These are phyloP conservation scores for Tragelaphus scriptus DNA, from an alignment of 2,113 vertebrate species.

Conservation along the genomic window DNA sequence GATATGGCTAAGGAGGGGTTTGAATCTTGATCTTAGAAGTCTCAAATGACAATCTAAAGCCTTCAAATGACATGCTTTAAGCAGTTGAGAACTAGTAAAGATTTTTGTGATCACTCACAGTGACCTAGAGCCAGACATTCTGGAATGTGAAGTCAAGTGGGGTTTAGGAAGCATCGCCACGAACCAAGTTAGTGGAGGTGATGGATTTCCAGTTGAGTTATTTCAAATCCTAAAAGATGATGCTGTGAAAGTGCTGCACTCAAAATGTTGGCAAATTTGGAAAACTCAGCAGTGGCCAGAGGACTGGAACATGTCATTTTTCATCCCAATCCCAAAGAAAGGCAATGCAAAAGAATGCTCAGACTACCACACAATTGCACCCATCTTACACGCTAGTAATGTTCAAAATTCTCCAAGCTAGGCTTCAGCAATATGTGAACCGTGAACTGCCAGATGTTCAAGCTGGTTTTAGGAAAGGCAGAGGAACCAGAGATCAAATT, in stretches of 20 bases:
- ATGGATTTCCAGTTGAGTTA: background rate
- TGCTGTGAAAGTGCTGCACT: background rate
- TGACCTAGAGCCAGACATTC: background rate
- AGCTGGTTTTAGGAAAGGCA: background rate
- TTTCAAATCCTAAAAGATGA: background rate
- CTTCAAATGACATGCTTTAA: background rate
- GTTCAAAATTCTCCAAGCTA: background rate
- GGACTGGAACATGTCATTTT: background rate
- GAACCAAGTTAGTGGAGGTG: background rate
- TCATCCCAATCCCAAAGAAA: background rate
- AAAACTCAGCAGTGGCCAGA: background rate
- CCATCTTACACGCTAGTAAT: too few species aligned
- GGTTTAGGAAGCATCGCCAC: background rate
- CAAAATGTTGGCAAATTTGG: background rate
- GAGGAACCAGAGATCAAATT: background rate
- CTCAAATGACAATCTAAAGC: background rate
- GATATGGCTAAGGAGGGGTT: accelerated
- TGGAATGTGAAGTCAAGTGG: background rate
- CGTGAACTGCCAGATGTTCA: background rate
- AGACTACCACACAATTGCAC: too few species aligned
- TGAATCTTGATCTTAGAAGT: background rate
- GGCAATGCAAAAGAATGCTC: background rate
- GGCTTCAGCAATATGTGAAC: background rate
- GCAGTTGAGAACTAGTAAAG: background rate
- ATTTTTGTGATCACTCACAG: background rate